Conservation (phyloP, 2,113 vertebrate species). For the Octodon degus region DNA sequence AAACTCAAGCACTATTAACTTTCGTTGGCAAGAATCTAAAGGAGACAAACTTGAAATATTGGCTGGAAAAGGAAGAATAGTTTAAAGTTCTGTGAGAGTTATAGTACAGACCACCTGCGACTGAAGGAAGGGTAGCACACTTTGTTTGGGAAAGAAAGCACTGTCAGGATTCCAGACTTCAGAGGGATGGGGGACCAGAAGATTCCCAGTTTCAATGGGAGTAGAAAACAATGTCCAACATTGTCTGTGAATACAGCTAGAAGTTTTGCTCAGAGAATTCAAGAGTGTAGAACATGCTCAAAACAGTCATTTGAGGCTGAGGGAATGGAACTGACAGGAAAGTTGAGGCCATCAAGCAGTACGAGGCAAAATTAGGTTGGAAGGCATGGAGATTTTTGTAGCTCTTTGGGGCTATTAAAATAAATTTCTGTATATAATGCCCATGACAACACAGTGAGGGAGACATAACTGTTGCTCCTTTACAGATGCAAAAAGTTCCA, state of each 20-base stretch:
- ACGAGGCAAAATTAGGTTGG: neutral
- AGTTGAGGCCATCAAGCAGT: neutral
- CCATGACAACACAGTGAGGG: neutral
- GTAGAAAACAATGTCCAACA: neutral
- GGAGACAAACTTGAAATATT: neutral
- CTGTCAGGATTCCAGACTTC: neutral
- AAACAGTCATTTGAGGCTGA: neutral
- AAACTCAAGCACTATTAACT: neutral
- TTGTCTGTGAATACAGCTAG: neutral
- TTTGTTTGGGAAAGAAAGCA: neutral
- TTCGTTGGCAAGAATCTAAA: slow-evolving; percentile 11
- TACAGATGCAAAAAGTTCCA: neutral
- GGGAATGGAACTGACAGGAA: neutral
- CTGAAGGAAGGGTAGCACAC: neutral
- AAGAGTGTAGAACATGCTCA: neutral
- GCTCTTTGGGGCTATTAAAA: neutral
- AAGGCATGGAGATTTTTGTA: neutral
- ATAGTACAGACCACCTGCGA: neutral
- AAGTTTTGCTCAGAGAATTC: neutral
- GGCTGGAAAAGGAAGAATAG: neutral
- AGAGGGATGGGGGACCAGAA: neutral
- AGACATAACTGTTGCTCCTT: neutral
- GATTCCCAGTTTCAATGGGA: neutral
- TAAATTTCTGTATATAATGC: neutral
- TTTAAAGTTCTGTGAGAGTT: neutral